Base-by-base conservation (phyloP, 2,888 invertebrate species). In the Unio pictorum region DNA sequence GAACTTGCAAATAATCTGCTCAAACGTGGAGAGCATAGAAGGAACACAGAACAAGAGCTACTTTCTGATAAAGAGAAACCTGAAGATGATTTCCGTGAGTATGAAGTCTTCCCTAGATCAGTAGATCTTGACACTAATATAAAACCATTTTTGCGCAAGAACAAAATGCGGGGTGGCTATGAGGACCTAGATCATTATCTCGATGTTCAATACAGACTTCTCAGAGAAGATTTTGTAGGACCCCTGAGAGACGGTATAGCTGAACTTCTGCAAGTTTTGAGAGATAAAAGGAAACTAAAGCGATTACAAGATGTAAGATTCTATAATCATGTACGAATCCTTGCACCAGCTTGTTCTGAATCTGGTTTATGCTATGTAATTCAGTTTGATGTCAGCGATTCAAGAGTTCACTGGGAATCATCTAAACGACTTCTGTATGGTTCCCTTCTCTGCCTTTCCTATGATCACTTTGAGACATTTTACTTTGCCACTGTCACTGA, bases 201-300 rank as follows among this genome's bases (percentile, higher is more conserved):
- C 30, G 94, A 95, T 81, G 91, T 86, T 4, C 96, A 96, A 81
- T 95, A 95, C 84, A 92, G 94, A 45, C 91, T 96, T 56, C 86
- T 96, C 61, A 90, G 95, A 54, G 95, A 96, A 90, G 96, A 96
- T 89, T 95, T 94, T 85, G 92, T 95, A 56, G 91, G 92, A 23
- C 95, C 96, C 0, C 87, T 96, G 55, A 90, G 95, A 59, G 92
- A 94, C 82, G 94, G 94, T 74, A 92, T 95, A 86, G 87, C 88
- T 77, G 91, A 92, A 84, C 93, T 92, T 81, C 85, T 91, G 74
- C 66, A 72, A 59, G 64, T 71, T 8, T 56, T 68, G 63, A 71
- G 70, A 34, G 68, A 63, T 28, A 61, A 64, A n/a, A 65, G 58
- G 55, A 17, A 28, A 30, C 68, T 61, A 26, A 30, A 67, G 59